These are phyloP conservation scores for Pseudomyrmex cubaensis DNA, from an alignment of 1,140 invertebrate species.

Conservation along the genomic window DNA sequence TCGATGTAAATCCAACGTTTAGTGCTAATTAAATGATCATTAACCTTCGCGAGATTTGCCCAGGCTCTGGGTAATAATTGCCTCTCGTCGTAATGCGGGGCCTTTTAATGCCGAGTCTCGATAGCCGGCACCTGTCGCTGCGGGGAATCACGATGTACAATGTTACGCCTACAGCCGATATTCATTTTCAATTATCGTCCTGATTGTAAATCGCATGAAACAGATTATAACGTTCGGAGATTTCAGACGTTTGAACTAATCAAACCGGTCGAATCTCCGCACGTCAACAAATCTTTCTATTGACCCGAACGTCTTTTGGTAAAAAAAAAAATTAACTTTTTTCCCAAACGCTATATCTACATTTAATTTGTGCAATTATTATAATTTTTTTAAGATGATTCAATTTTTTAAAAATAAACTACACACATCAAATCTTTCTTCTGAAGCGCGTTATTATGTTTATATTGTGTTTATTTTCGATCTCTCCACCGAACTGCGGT, in stretches of 20 bases:
- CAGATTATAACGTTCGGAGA: neutral
- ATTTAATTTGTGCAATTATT: no score
- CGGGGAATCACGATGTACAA: neutral
- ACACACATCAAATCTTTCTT: no score
- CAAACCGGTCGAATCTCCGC: no score
- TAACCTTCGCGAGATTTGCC: conserved; percentile 23
- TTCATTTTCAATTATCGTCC: neutral
- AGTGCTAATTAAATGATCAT: conserved; percentile 61
- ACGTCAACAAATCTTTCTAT: no score
- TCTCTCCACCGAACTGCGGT: neutral
- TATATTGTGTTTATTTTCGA: no score
- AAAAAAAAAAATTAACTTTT: no score
- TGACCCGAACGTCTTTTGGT: no score
- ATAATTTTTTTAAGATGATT: no score
- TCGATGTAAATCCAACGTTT: conserved; percentile 56
- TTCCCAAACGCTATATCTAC: no score
- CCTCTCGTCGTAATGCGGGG: conserved; percentile 17
- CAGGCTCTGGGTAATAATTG: conserved; percentile 1
- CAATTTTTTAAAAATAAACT: no score
- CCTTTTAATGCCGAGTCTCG: conserved; percentile 17
- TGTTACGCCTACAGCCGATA: conserved; percentile 13
- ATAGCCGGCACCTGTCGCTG: conserved; percentile 33
- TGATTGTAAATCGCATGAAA: neutral
- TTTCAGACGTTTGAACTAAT: no score
- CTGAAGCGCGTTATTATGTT: no score